Percentiles rank a stretch among this genome's conserved stretches.
Evolutionary conservation across 2,113 vertebrate genomes (phyloP).

Genomic region (Blennius ocellaris): DNA sequence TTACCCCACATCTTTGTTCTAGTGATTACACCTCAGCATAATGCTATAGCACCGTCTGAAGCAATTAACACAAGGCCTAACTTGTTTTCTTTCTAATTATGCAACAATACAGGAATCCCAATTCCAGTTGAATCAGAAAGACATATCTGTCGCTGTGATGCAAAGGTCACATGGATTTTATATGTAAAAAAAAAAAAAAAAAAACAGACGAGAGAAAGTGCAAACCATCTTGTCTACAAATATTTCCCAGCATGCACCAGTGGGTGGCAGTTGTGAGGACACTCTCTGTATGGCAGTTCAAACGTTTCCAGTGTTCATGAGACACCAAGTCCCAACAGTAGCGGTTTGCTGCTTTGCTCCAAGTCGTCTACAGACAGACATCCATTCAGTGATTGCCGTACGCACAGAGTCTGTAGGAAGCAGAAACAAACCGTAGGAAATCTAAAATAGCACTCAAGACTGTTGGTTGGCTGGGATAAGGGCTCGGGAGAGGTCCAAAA

Average conservation of each 20-base stretch:
- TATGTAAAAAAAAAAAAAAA: too few species aligned
- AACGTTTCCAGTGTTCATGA: slow-evolving; percentile 71
- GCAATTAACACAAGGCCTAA: slow-evolving; percentile 57
- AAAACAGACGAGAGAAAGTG: slow-evolving; percentile 35
- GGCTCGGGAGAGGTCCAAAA: slow-evolving; percentile 58
- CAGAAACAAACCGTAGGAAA: slow-evolving; percentile 54
- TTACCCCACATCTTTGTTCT: slow-evolving; percentile 66
- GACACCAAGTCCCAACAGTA: slow-evolving; percentile 50
- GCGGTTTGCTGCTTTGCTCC: slow-evolving; percentile 58
- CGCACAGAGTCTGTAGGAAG: slow-evolving; percentile 76
- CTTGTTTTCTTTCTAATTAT: slow-evolving; percentile 43
- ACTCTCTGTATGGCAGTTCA: slow-evolving; percentile 68
- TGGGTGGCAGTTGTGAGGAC: slow-evolving; percentile 75
- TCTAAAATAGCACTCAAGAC: slow-evolving; percentile 60
- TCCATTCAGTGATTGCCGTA: slow-evolving; percentile 82
- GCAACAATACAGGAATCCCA: slow-evolving; percentile 52
- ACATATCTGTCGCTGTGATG: slow-evolving; percentile 27
- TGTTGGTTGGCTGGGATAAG: slow-evolving; percentile 47
- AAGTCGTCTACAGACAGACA: slow-evolving; percentile 61
- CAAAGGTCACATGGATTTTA: slow-evolving; percentile 24
- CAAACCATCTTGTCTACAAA: slow-evolving; percentile 65
- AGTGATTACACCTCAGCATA: slow-evolving; percentile 66
- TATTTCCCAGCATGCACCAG: slow-evolving; percentile 71
- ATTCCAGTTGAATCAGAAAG: slow-evolving; percentile 61
- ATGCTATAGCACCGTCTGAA: slow-evolving; percentile 76